Conservation (phyloP, 2,113 vertebrate species). For the Chionis minor region DNA sequence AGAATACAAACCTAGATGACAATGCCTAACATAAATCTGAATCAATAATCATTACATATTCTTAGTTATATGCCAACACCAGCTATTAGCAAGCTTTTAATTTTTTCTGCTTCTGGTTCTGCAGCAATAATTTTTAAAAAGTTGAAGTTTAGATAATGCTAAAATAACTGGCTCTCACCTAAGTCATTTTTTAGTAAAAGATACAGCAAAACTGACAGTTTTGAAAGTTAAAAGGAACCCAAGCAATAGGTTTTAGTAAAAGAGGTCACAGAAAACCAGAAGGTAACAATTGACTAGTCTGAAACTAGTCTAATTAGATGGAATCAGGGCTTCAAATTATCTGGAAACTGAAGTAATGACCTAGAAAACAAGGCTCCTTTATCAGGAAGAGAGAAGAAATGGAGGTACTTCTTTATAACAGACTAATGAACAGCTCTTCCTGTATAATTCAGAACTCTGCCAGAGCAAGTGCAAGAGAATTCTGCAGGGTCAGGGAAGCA, state of each 20-base stretch:
- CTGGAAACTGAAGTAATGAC: neutral
- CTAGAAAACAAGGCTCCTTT: neutral
- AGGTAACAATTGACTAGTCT: neutral
- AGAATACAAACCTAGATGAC: neutral
- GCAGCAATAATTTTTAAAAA: neutral
- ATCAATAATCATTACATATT: neutral
- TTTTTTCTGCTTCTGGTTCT: neutral
- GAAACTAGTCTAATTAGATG: neutral
- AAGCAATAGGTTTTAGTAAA: neutral
- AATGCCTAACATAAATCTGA: neutral
- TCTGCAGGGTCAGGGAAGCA: neutral
- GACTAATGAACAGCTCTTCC: neutral
- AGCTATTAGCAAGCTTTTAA: neutral
- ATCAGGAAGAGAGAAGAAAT: neutral
- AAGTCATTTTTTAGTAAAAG: neutral
- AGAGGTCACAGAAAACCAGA: neutral
- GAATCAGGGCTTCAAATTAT: neutral
- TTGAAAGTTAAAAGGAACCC: neutral
- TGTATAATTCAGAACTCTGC: neutral
- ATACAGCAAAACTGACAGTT: neutral
- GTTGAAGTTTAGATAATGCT: neutral
- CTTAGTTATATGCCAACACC: neutral
- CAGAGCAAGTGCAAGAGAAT: neutral
- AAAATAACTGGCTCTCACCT: neutral
- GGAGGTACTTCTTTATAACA: neutral